These are phyloP conservation scores for Oopsacas minuta DNA, from an alignment of 37 sponge, comb jelly and placozoan genomes.

Conservation along the genomic window DNA sequence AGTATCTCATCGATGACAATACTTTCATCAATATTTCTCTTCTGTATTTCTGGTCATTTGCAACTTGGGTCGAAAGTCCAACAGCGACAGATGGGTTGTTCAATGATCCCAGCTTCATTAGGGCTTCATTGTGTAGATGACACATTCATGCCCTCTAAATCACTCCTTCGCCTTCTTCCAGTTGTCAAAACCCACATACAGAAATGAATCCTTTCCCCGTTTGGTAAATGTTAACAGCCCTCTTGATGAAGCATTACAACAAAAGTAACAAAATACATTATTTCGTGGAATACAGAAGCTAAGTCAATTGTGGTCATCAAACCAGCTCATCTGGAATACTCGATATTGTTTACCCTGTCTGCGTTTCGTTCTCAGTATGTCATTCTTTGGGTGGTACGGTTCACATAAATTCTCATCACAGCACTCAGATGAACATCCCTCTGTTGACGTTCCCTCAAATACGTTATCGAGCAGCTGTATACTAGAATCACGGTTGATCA, in stretches of 20 bases:
- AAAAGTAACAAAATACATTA: constrained; percentile 15
- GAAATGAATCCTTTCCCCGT: constrained; percentile 15
- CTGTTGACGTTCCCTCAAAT: not conserved
- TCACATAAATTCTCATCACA: too few relatives aligned
- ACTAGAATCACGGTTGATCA: not conserved
- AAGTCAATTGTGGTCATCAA: not conserved
- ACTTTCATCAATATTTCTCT: constrained; percentile 29
- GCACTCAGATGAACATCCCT: too few relatives aligned
- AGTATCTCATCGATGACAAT: constrained; percentile 26
- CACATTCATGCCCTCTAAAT: constrained; percentile 25
- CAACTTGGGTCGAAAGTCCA: not conserved
- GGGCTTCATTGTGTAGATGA: constrained; percentile 22
- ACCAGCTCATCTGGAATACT: not conserved
- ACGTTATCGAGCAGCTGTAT: not conserved
- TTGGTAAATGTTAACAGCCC: constrained; percentile 17
- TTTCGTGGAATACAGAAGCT: constrained; percentile 18
- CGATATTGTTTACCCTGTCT: not conserved
- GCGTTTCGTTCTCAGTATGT: not conserved
- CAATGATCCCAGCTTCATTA: constrained; percentile 20
- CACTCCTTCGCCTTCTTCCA: constrained; percentile 27
- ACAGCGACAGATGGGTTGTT: constrained; percentile 15
- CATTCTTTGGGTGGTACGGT: too few relatives aligned
- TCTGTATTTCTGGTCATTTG: not conserved
- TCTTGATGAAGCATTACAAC: not conserved
- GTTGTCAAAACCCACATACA: constrained; percentile 29